Evolutionary conservation across 2,888 invertebrate species (phyloP).

Genomic region (Carpatolechia fugitivella): DNA sequence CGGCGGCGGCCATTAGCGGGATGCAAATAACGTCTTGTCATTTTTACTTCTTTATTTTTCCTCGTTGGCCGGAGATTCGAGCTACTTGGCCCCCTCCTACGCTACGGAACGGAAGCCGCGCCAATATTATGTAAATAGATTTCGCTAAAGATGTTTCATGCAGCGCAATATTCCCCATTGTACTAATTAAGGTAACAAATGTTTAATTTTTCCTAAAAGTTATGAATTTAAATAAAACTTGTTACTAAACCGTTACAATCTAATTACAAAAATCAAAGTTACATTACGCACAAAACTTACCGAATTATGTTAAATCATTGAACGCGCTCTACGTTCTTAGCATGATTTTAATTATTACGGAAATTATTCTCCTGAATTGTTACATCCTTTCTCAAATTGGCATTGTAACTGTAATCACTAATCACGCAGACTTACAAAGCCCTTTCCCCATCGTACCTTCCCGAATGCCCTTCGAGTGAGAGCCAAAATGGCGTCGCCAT

Average conservation of each 20-base stretch:
- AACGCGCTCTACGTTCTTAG: no score
- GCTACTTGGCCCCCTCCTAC: constrained; percentile 50
- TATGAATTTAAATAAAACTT: no score
- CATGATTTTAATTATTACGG: no score
- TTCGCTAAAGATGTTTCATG: neutral
- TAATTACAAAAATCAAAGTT: no score
- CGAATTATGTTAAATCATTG: no score
- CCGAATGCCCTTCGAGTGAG: constrained; percentile 25
- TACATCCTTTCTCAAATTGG: neutral
- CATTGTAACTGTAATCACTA: neutral
- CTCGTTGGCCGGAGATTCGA: constrained; percentile 51
- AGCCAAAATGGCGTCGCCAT: constrained; percentile 47
- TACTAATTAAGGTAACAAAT: neutral
- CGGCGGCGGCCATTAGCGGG: constrained; percentile 72
- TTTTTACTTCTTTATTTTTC: constrained; percentile 77
- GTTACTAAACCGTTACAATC: no score
- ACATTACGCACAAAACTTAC: no score
- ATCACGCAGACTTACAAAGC: neutral
- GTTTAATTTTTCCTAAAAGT: neutral
- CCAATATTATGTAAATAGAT: constrained; percentile 48
- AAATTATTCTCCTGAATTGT: no score
- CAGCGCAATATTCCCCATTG: neutral
- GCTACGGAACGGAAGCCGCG: constrained; percentile 36
- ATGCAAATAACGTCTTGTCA: constrained; percentile 79
- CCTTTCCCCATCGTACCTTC: neutral